Evolutionary conservation across 2,113 vertebrate genomes (phyloP), one percentile per base, ranked within the genome.

Genomic region (Podarcis muralis): DNA sequence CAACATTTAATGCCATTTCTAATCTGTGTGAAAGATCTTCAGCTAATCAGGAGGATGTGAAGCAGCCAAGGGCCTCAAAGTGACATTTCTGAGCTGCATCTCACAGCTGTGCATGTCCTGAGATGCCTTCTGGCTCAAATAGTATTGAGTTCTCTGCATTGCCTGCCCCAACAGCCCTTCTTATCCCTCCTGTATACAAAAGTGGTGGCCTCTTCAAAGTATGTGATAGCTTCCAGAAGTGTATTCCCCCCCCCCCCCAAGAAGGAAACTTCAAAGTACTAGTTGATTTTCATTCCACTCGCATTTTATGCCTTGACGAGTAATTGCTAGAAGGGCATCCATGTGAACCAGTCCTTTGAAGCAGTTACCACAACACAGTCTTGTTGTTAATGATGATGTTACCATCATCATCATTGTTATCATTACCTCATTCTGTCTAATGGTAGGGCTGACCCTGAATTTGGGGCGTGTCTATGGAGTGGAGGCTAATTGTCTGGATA

Each of bases 11-110:
- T 69, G 66, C 87, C 35, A 88, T 4, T 15, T 79, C 27, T 15
- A 81, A 82, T 79, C 16, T 80, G 53, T 74, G 18, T 86, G 25
- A 89, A 3, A 88, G 40, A 72, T 90, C 66, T 13, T 27, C 74
- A 86, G 84, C 74, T 83, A 76, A 69, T 76, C 27, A 7, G 8
- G 4, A n/a, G 72, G 37, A 25, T 37, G 23, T 32, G 43, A 62
- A 76, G 2, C 48, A 79, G 43, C 43, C 74, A 78, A 37, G 8
- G 25, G n/a, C 5, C 57, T 78, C 35, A 66, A 66, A 66, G 84
- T 77, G 84, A 66, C 35, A 86, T 65, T 86, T 66, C 23, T 77
- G 25, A 79, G 1, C 22, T 32, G 22, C 71, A 7, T 16, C 8
- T 69, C 71, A 30, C 32, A 77, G 74, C 83, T 57, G n/a, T 11